Evolutionary conservation across 2,113 vertebrate species (phyloP).

Genomic region (Rhodinocichla rosea): DNA sequence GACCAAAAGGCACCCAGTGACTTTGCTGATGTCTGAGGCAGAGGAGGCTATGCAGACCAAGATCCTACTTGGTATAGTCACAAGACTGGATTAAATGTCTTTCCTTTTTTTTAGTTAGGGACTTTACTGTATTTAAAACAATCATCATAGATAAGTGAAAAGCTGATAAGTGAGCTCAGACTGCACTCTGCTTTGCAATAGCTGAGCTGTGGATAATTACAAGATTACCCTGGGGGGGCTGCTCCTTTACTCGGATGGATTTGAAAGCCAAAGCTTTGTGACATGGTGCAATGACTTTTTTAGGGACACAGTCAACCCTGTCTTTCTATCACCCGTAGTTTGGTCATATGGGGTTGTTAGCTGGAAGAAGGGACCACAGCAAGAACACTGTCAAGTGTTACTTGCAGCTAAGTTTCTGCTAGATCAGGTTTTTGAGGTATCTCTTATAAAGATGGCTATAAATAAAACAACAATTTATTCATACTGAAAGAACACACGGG

Average conservation of each 20-base stretch:
- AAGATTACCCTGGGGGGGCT: not conserved
- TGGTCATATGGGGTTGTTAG: not conserved
- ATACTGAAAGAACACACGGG: not conserved
- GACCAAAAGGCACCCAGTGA: not conserved
- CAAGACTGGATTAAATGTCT: not conserved
- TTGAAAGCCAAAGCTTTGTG: constrained; percentile 1
- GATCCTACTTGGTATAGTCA: not conserved
- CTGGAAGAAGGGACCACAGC: not conserved
- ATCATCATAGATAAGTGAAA: constrained; percentile 16
- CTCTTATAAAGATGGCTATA: not conserved
- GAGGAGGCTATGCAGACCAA: not conserved
- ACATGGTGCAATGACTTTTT: not conserved
- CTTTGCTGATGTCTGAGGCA: not conserved
- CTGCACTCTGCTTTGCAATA: constrained; percentile 1
- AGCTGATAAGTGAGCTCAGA: not conserved
- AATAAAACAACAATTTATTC: constrained; percentile 17
- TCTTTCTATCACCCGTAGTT: not conserved
- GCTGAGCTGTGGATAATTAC: constrained; percentile 34
- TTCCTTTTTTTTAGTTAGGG: not conserved
- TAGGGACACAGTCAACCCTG: not conserved
- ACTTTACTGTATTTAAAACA: constrained; percentile 31
- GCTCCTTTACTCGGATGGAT: not conserved
- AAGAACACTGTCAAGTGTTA: not conserved
- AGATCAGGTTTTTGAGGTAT: not conserved
- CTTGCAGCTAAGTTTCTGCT: not conserved